These are phyloP conservation scores for Chelon auratus DNA, from an alignment of 2,797 vertebrate species.

Conservation along the genomic window DNA sequence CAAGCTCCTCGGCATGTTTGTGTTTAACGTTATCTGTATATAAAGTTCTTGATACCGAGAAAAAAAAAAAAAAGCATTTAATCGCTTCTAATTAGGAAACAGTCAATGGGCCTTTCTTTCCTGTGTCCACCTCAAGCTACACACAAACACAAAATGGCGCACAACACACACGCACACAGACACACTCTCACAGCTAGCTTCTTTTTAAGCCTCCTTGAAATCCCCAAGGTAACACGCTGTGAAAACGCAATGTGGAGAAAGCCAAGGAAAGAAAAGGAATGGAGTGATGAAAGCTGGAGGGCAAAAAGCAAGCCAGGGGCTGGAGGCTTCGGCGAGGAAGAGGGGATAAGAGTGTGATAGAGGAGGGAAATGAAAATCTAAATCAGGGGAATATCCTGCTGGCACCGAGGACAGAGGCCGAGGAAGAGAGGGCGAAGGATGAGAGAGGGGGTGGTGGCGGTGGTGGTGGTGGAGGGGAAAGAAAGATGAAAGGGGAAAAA, in stretches of 20 bases:
- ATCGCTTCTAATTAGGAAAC: slow-evolving; percentile 70
- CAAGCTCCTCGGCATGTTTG: slow-evolving; percentile 24
- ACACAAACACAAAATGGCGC: slow-evolving; percentile 67
- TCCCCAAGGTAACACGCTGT: slow-evolving; percentile 81
- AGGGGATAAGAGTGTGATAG: slow-evolving; percentile 79
- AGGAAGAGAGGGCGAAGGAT: slow-evolving; percentile 72
- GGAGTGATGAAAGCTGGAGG: slow-evolving; percentile 81
- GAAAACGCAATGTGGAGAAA: slow-evolving; percentile 82
- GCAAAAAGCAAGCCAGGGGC: slow-evolving; percentile 77
- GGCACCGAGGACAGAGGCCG: slow-evolving; percentile 77
- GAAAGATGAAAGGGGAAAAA: slow-evolving; percentile 66
- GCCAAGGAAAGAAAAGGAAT: slow-evolving; percentile 77
- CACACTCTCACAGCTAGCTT: slow-evolving; percentile 68
- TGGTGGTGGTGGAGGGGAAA: slow-evolving; percentile 53
- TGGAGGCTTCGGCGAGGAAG: slow-evolving; percentile 74
- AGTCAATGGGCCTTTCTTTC: slow-evolving; percentile 54
- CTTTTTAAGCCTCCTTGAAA: slow-evolving; percentile 83
- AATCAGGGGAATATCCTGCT: slow-evolving; percentile 85
- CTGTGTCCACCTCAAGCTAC: slow-evolving; percentile 55
- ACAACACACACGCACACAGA: slow-evolving; percentile 48
- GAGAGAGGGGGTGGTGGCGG: slow-evolving; percentile 62
- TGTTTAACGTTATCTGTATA: slow-evolving; percentile 37
- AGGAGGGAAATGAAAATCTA: slow-evolving; percentile 84
- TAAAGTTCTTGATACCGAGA: slow-evolving; percentile 48
- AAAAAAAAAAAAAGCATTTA: slow-evolving; percentile 43